phyloP scores from a whole-genome alignment of 35 echinoderm and acorn worm species.

The Patiria miniata region DNA sequence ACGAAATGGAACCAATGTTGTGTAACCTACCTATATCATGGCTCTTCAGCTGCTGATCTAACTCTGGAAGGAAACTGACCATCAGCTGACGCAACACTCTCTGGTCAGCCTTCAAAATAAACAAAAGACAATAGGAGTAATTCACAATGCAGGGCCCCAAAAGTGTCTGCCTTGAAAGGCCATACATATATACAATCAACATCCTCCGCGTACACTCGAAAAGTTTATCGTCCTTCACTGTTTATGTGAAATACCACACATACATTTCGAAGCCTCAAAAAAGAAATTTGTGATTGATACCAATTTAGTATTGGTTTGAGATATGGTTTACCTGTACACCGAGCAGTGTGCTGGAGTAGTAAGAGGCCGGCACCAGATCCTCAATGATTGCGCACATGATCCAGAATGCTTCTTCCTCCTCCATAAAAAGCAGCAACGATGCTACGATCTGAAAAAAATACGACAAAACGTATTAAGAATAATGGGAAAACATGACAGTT shows the following conservation, averaged over 20 bases:
- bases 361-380: conserved; percentile 92
- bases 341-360: conserved; percentile 87
- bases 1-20: no score
- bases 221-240: no score
- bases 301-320: no score
- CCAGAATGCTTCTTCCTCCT: conserved; percentile 99
- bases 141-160: not conserved
- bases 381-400: conserved; percentile 99
- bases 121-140: not conserved
- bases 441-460: conserved; percentile 66
- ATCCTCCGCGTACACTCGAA: no score
- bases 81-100: conserved; percentile 91
- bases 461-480: no score
- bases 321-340: conserved; percentile 79
- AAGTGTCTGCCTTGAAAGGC: not conserved
- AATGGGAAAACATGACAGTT: no score
- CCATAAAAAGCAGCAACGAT: conserved; percentile 87
- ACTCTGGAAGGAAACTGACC: conserved; percentile 89
- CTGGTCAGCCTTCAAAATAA: conserved; percentile 85
- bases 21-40: conserved; percentile 91
- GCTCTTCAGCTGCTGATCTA: conserved; percentile 88
- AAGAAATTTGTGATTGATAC: no score
- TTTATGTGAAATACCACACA: no score
- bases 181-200: no score
- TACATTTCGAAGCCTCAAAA: no score